A percentile compares a stretch with the other conserved stretches of the same genome.
phyloP scores from a whole-genome alignment of 1,140 invertebrate genomes.

The Leptestheria dahalacensis region DNA sequence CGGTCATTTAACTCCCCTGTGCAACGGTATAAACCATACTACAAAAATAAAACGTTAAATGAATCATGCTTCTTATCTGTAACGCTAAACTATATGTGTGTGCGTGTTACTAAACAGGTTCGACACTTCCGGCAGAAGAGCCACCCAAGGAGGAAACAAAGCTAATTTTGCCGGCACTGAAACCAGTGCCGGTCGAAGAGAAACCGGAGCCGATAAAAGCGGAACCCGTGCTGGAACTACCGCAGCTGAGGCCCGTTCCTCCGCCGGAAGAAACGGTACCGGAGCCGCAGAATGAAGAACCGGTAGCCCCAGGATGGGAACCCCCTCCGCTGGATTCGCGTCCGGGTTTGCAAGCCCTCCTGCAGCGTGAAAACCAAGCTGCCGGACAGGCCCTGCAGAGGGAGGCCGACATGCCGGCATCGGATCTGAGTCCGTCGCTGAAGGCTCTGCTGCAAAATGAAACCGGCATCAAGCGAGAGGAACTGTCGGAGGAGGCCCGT shows the following conservation, averaged over 20 bases:
- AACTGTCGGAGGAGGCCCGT: conserved; percentile 10
- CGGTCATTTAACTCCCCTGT: not conserved
- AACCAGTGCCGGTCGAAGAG: not conserved
- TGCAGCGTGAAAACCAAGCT: conserved; percentile 6
- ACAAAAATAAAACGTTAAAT: too few relatives aligned
- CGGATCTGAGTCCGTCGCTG: conserved; percentile 4
- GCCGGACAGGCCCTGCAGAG: conserved; percentile 17
- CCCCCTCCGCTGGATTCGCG: conserved; percentile 9
- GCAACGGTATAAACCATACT: not conserved
- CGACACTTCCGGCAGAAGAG: not conserved
- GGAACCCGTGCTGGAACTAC: not conserved
- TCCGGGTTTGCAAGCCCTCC: conserved; percentile 10
- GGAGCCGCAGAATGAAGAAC: not conserved
- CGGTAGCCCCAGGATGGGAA: not conserved
- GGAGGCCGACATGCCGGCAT: conserved; percentile 20
- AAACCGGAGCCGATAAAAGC: not conserved
- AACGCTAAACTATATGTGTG: too few relatives aligned
- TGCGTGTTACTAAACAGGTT: not conserved
- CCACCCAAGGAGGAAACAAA: not conserved
- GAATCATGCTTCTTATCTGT: too few relatives aligned
- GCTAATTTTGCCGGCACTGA: not conserved
- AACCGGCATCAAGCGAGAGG: not conserved
- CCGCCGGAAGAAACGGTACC: not conserved
- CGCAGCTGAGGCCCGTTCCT: not conserved
- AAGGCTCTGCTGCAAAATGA: conserved; percentile 2